Percentiles rank a stretch among this genome's conserved stretches.
phyloP scores from a whole-genome alignment of 2,113 vertebrate genomes.

The Sminthopsis crassicaudata region DNA sequence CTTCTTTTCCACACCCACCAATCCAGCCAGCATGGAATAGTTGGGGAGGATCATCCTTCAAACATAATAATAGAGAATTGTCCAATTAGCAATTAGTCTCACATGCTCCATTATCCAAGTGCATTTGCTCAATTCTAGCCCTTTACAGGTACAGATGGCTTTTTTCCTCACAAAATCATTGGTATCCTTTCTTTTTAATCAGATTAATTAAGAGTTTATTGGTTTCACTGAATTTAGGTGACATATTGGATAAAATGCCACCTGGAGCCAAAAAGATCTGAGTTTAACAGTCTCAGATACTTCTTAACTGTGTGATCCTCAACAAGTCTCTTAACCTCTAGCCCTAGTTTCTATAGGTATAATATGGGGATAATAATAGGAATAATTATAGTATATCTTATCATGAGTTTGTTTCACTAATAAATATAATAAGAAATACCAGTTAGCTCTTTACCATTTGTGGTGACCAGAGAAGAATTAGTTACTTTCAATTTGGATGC shows the following conservation, averaged over 20 bases:
- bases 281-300: background rate
- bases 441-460: background rate
- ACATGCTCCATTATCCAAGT: too few species aligned
- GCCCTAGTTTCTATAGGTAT: background rate
- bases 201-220: background rate
- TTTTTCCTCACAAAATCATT: too few species aligned
- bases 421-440: background rate
- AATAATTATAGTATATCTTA: background rate
- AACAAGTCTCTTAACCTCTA: background rate
- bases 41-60: too few species aligned
- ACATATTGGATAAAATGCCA: background rate
- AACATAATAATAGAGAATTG: too few species aligned
- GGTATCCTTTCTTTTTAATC: background rate
- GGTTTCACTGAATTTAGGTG: background rate
- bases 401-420: background rate
- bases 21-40: too few species aligned
- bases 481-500: background rate
- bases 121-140: too few species aligned
- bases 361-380: too few species aligned
- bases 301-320: background rate
- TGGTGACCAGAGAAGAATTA: background rate
- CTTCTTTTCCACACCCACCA: too few species aligned
- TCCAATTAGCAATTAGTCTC: too few species aligned
- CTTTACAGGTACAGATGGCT: too few species aligned
- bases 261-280: background rate